Conservation (phyloP, 2,888 invertebrate genomes). For the Neuroscelio doddi region DNA sequence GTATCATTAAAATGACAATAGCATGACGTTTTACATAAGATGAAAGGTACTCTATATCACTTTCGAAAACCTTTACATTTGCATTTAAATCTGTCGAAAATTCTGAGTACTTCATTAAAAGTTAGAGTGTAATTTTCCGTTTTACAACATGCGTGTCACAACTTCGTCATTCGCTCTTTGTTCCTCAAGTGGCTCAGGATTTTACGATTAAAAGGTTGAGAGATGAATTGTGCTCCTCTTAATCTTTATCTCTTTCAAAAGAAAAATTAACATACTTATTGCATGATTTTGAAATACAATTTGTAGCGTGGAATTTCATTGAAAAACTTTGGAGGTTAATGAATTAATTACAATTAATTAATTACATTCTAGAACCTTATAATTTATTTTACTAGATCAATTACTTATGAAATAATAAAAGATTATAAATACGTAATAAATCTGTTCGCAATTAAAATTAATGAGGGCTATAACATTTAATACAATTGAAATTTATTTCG, state of each 20-base stretch:
- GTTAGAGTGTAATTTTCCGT: neutral
- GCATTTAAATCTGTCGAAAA: conserved; percentile 2
- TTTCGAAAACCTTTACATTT: neutral
- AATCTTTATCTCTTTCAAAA: neutral
- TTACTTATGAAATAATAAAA: too few relatives aligned
- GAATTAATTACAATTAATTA: too few relatives aligned
- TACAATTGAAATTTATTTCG: conserved; percentile 12
- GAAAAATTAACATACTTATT: conserved; percentile 1
- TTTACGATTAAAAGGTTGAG: neutral
- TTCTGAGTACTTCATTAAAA: neutral
- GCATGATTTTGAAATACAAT: neutral
- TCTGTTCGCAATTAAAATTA: conserved; percentile 16
- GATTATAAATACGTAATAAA: too few relatives aligned
- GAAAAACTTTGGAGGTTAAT: too few relatives aligned
- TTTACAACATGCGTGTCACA: neutral
- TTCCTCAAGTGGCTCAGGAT: neutral
- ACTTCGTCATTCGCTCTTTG: neutral
- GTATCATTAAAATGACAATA: conserved; percentile 4
- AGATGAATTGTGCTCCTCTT: neutral
- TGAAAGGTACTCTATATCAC: neutral
- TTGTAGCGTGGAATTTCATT: conserved; percentile 3
- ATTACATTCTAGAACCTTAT: too few relatives aligned
- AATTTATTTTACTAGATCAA: too few relatives aligned
- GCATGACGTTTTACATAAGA: neutral
- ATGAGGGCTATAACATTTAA: conserved; percentile 5